phyloP scores from a whole-genome alignment of 1,140 invertebrate species.

The Radopholus similis region DNA sequence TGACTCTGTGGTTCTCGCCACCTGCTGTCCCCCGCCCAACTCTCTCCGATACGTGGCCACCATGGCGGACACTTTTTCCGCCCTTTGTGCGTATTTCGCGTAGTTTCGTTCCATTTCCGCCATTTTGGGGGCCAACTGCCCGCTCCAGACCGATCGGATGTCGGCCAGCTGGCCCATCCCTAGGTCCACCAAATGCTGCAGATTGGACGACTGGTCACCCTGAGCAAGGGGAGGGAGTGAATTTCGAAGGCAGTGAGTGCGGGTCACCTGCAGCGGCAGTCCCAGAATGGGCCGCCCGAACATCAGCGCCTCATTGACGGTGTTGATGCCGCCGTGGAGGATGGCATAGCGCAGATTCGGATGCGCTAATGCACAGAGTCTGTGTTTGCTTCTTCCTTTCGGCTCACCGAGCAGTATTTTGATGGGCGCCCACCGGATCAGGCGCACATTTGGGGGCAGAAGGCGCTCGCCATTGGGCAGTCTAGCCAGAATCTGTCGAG shows the following conservation, averaged over 20 bases:
- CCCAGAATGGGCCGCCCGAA: conserved; percentile 54
- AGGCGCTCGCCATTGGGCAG: background rate
- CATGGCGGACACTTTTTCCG: conserved; percentile 31
- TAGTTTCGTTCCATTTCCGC: conserved; percentile 29
- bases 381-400: background rate
- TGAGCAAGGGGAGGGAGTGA: background rate
- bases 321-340: conserved; percentile 54
- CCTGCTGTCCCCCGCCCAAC: background rate
- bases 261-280: conserved; percentile 46
- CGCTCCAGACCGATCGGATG: conserved; percentile 25
- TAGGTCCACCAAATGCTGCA: conserved; percentile 36
- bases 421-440: conserved; percentile 50
- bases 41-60: conserved; percentile 30
- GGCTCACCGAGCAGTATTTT: conserved; percentile 45
- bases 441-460: conserved; percentile 41
- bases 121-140: conserved; percentile 18
- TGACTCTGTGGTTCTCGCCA: too few species aligned
- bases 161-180: conserved; percentile 32
- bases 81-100: conserved; percentile 19
- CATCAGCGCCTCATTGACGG: conserved; percentile 49
- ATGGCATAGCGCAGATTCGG: conserved; percentile 46
- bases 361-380: conserved; percentile 39
- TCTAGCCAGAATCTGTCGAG: conserved; percentile 14
- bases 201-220: conserved; percentile 48
- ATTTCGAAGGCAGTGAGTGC: background rate